These are phyloP conservation scores for Diarsia brunnea DNA, from an alignment of 2,888 invertebrate species.

Conservation along the genomic window DNA sequence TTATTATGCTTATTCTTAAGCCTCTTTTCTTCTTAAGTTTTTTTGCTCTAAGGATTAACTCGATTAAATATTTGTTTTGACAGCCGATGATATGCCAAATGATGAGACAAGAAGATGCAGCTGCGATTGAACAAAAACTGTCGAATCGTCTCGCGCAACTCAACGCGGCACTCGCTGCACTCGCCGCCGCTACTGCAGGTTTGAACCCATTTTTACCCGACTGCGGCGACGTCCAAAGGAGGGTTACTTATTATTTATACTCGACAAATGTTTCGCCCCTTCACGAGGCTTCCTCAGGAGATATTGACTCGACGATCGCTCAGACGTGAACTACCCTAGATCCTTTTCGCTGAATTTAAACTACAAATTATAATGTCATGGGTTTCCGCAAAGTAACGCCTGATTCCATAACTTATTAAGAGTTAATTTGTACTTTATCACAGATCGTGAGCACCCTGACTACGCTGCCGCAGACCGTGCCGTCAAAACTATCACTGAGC, in stretches of 20 bases:
- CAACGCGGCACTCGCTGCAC: conserved; percentile 72
- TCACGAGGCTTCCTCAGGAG: background rate
- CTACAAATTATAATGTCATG: background rate
- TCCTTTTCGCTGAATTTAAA: background rate
- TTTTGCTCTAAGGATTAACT: background rate
- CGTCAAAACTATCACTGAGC: conserved; percentile 66
- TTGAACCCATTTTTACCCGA: too few relatives aligned
- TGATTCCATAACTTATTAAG: background rate
- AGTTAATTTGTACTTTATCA: background rate
- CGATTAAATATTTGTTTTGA: background rate
- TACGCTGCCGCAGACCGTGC: conserved; percentile 71
- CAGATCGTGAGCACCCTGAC: conserved; percentile 64
- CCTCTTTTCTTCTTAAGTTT: background rate
- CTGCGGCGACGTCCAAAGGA: too few relatives aligned
- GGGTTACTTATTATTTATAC: background rate
- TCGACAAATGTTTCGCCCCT: background rate
- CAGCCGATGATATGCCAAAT: conserved; percentile 35
- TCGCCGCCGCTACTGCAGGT: conserved; percentile 56
- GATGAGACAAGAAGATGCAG: conserved; percentile 53
- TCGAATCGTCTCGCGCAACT: conserved; percentile 64
- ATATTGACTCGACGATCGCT: background rate
- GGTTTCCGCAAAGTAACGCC: background rate
- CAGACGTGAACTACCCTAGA: background rate
- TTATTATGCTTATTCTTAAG: background rate
- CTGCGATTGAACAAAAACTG: conserved; percentile 54